These are phyloP conservation scores for Gryllus bimaculatus DNA, from an alignment of 1,140 invertebrate species.

Conservation along the genomic window DNA sequence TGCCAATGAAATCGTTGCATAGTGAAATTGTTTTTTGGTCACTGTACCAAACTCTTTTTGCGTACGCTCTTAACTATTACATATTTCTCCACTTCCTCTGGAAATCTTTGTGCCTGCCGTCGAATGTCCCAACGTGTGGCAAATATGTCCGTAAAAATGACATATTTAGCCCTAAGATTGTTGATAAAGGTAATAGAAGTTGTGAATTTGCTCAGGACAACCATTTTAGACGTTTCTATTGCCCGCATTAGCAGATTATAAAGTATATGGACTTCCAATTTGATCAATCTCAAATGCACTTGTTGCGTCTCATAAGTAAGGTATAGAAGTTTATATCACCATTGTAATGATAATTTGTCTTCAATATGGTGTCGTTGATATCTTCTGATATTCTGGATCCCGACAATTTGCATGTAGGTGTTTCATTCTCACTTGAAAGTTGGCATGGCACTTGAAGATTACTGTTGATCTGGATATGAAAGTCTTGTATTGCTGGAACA, in stretches of 20 bases:
- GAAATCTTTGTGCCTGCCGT: slow-evolving; percentile 6
- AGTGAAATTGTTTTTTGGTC: neutral
- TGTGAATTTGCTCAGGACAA: neutral
- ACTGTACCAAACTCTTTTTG: neutral
- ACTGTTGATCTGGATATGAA: too few species aligned
- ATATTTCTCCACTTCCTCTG: neutral
- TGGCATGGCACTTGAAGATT: too few species aligned
- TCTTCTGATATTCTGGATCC: too few species aligned
- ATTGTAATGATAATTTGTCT: too few species aligned
- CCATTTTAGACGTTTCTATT: neutral
- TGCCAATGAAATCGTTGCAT: neutral
- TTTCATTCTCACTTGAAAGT: too few species aligned
- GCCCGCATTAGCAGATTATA: neutral
- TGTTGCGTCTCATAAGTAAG: too few species aligned
- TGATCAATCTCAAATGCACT: too few species aligned
- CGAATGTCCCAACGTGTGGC: slow-evolving; percentile 10
- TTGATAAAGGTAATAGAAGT: neutral
- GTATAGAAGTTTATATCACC: too few species aligned
- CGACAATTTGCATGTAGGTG: too few species aligned
- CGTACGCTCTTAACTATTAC: neutral
- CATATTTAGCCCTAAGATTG: neutral
- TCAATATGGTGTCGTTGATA: too few species aligned
- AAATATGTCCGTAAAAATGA: neutral
- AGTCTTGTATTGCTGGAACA: too few species aligned
- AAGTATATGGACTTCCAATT: too few species aligned